Evolutionary conservation across 2,888 invertebrate species (phyloP).

Genomic region (Meteorus colon): DNA sequence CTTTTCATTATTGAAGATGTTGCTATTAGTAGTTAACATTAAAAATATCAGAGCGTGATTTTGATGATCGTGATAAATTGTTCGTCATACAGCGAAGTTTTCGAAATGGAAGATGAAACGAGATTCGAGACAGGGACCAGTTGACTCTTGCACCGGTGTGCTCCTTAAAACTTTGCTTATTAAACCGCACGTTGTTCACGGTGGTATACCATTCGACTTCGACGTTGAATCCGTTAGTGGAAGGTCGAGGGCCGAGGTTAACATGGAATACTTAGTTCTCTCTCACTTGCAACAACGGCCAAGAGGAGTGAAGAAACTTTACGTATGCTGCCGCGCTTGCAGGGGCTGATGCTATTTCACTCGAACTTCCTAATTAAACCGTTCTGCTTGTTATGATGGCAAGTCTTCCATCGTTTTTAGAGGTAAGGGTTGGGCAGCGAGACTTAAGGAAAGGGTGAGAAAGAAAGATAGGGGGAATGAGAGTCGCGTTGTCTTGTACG

Average conservation of each 20-base stretch:
- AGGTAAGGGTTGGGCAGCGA: conserved; percentile 29
- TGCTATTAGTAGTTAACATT: background rate
- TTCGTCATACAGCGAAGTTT: conserved; percentile 37
- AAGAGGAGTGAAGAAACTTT: conserved; percentile 53
- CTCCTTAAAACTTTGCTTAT: conserved; percentile 61
- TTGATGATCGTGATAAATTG: conserved; percentile 33
- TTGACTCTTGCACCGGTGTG: conserved; percentile 42
- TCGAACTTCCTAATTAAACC: conserved; percentile 59
- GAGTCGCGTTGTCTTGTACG: conserved; percentile 17
- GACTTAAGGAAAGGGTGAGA: conserved; percentile 2
- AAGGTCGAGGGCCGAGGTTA: conserved; percentile 51
- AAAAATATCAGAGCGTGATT: background rate
- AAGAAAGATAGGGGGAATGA: background rate
- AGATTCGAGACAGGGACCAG: conserved; percentile 38
- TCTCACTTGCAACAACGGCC: conserved; percentile 55
- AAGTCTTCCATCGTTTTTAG: conserved; percentile 29
- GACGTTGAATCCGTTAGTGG: conserved; percentile 43
- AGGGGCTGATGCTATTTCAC: conserved; percentile 54
- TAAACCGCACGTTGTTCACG: conserved; percentile 55
- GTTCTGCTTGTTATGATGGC: conserved; percentile 51
- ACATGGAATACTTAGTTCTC: conserved; percentile 58
- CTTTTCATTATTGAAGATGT: background rate
- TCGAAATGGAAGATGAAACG: conserved; percentile 44
- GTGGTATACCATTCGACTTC: conserved; percentile 51
- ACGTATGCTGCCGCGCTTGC: conserved; percentile 31